Evolutionary conservation across 1,140 invertebrate species (phyloP), one percentile per base, ranked within the genome.

Genomic region (Pissodes strobi): DNA sequence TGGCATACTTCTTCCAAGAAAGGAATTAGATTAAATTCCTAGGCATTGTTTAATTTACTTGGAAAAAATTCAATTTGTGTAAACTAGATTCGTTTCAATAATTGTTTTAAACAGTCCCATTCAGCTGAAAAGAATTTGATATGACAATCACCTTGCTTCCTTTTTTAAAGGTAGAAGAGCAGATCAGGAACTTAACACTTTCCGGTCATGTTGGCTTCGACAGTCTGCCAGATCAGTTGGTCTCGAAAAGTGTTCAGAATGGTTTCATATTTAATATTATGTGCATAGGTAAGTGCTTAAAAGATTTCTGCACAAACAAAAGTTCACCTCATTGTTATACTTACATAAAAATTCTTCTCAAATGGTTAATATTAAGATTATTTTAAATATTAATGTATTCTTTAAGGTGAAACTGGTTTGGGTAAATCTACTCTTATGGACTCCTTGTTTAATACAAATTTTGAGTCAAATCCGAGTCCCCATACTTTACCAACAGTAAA

Each of bases 341-440:
- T n/a, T n/a, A n/a, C n/a, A n/a, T n/a, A n/a, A n/a, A n/a, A n/a
- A n/a, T n/a, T n/a, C n/a, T n/a, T n/a, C n/a, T n/a, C n/a, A n/a
- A n/a, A n/a, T n/a, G n/a, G n/a, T n/a, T n/a, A n/a, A n/a, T n/a
- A n/a, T n/a, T n/a, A n/a, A n/a, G n/a, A n/a, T n/a, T n/a, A n/a
- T n/a, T n/a, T n/a, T n/a, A n/a, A n/a, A n/a, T n/a, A n/a, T n/a
- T n/a, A n/a, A n/a, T n/a, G n/a, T n/a, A n/a, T n/a, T n/a, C n/a
- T 78, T 78, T 66, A 74, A 91, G 95, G 95, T 75, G 97, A 99
- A 80, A 99, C 97, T 53, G 97, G 97, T 9, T 85, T 99, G 72
- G 98, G 98, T 5, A 99, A 99, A 81, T 98, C 96, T 0, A 99
- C 98, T 0, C 82, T 99, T 55, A 98, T 99, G 92, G 97, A 99